Evolutionary conservation across 2,113 vertebrate species (phyloP), one percentile per base, ranked within the genome.

Genomic region (Siniperca knerii): DNA sequence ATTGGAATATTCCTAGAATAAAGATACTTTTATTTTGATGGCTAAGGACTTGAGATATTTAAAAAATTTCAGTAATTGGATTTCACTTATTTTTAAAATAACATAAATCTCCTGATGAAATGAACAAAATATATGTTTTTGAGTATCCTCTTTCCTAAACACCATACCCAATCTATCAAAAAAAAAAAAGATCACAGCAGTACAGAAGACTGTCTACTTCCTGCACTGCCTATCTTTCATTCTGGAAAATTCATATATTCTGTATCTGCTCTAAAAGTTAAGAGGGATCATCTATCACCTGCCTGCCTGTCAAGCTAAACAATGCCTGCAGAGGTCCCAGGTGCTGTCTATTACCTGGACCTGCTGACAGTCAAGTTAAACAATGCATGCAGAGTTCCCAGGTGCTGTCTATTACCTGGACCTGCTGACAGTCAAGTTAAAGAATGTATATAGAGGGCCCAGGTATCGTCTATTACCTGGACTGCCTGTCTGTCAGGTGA

Each of bases 401-500:
- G 16, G 4, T 29, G 1, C 37, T 35, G 11, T 55, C 29, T 76
- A 29, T 89, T 96, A 97, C 95, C 96, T 97, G 96, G 2, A 97
- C 11, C 15, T 6, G 37, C 82, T 97, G 96, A 60, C 96, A 92
- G 91, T 97, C 95, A 3, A 64, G 7, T 16, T 94, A 93, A 70
- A 96, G 90, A 1, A 15, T 46, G 29, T 6, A 4, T 11, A 2
- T 58, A 61, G 46, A 65, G 23, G 9, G 54, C 40, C 37, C 10
- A 3, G 55, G 25, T 57, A 0, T 40, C 50, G 46, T 78, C 70
- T 81, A 46, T 93, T 97, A 98, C 97, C 97, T 98, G 97, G 5
- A 98, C 97, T 0, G 97, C 96, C 86, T 98, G 97, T 71, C 97
- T 95, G 91, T 98, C 97, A 1, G 91, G 64, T 7, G 97, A 95